These are phyloP conservation scores for Rousettus madagascariensis DNA, from an alignment of 2,797 vertebrate genomes.

Conservation along the genomic window DNA sequence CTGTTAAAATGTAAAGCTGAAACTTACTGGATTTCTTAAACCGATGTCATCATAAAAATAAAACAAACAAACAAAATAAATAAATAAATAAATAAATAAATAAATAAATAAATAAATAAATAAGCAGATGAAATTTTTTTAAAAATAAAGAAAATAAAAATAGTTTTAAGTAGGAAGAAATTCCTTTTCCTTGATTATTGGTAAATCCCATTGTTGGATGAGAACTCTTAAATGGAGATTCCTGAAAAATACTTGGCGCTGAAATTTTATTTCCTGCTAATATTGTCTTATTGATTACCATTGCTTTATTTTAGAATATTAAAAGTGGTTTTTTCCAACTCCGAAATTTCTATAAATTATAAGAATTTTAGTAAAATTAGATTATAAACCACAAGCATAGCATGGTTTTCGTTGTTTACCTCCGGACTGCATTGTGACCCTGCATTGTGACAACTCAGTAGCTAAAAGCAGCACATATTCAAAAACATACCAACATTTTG, in stretches of 20 bases:
- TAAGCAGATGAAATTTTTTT: too few relatives aligned
- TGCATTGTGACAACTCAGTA: background rate
- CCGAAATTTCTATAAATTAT: background rate
- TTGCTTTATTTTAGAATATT: background rate
- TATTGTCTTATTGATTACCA: constrained; percentile 2
- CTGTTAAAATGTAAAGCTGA: too few relatives aligned
- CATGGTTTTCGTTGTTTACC: background rate
- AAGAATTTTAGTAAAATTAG: background rate
- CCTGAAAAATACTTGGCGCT: background rate
- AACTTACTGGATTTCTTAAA: too few relatives aligned
- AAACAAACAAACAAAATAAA: too few relatives aligned
- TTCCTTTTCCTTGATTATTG: constrained; percentile 42
- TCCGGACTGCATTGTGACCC: background rate
- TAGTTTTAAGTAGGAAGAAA: constrained; percentile 18
- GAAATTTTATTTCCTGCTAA: constrained; percentile 5
- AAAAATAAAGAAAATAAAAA: background rate
- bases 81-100: too few relatives aligned
- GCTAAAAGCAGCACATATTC: background rate
- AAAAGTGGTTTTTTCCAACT: background rate
- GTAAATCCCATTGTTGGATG: background rate
- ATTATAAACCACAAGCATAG: background rate
- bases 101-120: too few relatives aligned
- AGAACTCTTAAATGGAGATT: background rate
- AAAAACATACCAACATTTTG: background rate
- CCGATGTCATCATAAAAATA: too few relatives aligned